Conservation (phyloP, 2,797 vertebrate species). For the Malacoraja senta region DNA sequence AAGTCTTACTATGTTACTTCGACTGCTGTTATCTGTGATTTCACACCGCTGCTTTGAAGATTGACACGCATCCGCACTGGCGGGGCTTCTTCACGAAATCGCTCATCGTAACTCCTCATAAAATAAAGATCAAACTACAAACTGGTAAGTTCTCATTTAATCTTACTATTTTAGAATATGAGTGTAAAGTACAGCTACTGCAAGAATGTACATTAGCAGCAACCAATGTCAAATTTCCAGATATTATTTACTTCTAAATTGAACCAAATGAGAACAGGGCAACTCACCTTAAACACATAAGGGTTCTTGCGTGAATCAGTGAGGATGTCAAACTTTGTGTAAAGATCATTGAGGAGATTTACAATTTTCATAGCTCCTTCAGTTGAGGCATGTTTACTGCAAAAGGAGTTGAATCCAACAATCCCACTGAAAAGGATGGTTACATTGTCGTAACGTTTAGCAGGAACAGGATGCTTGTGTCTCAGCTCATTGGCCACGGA, state of each 20-base stretch:
- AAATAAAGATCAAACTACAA: no score
- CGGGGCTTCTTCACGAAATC: no score
- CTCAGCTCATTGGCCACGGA: slow-evolving; percentile 95
- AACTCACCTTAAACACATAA: slow-evolving; percentile 89
- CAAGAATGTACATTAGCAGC: no score
- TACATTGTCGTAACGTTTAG: slow-evolving; percentile 92
- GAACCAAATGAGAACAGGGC: not conserved
- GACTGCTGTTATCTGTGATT: no score
- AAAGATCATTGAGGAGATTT: slow-evolving; percentile 93
- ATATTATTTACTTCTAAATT: not conserved
- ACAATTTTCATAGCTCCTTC: slow-evolving; percentile 99
- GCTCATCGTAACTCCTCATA: no score
- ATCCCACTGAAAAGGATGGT: slow-evolving; percentile 98
- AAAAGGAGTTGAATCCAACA: slow-evolving; percentile 91
- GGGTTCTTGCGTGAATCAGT: slow-evolving; percentile 94
- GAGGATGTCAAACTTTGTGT: slow-evolving; percentile 94
- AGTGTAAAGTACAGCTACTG: no score
- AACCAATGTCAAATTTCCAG: no score
- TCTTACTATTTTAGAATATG: no score
- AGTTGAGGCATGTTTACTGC: slow-evolving; percentile 93
- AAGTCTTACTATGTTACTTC: no score
- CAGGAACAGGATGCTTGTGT: slow-evolving; percentile 90
- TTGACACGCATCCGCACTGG: no score
- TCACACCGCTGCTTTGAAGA: no score
- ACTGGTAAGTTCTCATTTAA: no score